phyloP scores from a whole-genome alignment of 2,113 vertebrate genomes.

The Siniperca chuatsi region DNA sequence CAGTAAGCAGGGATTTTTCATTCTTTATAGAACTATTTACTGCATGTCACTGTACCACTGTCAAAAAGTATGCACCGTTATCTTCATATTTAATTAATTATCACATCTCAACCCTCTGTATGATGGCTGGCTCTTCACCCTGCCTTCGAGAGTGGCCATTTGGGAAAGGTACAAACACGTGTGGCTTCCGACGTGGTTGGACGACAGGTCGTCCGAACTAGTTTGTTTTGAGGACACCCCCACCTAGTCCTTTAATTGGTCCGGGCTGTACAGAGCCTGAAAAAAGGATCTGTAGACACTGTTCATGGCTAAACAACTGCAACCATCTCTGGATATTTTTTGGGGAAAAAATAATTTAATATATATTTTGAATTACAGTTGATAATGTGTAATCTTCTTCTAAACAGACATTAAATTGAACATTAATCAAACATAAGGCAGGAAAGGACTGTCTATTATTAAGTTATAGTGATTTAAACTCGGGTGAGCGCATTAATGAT shows the following conservation, averaged over 20 bases:
- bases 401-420: neutral
- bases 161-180: too few relatives aligned
- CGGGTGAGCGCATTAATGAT: neutral
- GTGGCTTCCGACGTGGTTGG: too few relatives aligned
- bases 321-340: neutral
- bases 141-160: too few relatives aligned
- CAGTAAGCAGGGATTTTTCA: neutral
- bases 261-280: neutral
- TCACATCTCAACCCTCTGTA: too few relatives aligned
- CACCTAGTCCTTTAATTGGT: too few relatives aligned
- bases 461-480: neutral
- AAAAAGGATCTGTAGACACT: neutral
- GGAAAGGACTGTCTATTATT: neutral
- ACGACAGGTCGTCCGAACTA: too few relatives aligned
- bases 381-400: neutral
- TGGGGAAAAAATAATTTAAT: neutral
- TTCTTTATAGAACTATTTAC: too few relatives aligned
- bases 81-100: too few relatives aligned
- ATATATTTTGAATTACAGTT: neutral
- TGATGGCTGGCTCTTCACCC: too few relatives aligned
- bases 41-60: neutral
- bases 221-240: too few relatives aligned
- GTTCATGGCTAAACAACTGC: neutral
- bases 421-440: neutral
- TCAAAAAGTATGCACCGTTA: neutral